Percentiles rank a stretch among this genome's conserved stretches.
phyloP scores from a whole-genome alignment of 2,113 vertebrate species.

The Megalops atlanticus region DNA sequence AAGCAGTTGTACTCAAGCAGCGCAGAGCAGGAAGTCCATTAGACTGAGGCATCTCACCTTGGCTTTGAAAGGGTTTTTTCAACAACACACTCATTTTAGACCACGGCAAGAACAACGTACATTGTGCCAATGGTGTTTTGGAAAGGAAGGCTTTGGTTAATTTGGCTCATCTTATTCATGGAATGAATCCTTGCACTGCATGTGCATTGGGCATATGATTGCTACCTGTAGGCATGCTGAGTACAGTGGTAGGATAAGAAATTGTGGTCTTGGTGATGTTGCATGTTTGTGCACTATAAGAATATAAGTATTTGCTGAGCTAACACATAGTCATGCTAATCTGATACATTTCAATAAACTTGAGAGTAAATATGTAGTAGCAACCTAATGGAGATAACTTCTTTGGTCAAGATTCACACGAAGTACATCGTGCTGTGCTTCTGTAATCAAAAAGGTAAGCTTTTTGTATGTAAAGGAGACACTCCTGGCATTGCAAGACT shows the following conservation, averaged over 20 bases:
- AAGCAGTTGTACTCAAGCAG: conserved; percentile 25
- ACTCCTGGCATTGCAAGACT: background rate
- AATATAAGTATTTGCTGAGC: background rate
- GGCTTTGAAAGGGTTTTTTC: background rate
- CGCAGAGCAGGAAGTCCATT: conserved; percentile 31
- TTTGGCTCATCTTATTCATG: background rate
- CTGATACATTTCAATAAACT: background rate
- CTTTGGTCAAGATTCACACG: too few relatives aligned
- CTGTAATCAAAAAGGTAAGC: background rate
- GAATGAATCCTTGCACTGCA: background rate
- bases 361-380: background rate
- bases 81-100: background rate
- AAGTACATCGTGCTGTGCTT: background rate
- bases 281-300: background rate
- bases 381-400: background rate
- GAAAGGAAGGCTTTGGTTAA: background rate
- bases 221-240: background rate
- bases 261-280: background rate
- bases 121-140: background rate
- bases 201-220: background rate
- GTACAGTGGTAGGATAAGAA: background rate
- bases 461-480: background rate
- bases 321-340: background rate
- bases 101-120: background rate
- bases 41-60: background rate